Conservation (phyloP, 2,888 invertebrate species). For the Rambutsinella grinnellia region DNA sequence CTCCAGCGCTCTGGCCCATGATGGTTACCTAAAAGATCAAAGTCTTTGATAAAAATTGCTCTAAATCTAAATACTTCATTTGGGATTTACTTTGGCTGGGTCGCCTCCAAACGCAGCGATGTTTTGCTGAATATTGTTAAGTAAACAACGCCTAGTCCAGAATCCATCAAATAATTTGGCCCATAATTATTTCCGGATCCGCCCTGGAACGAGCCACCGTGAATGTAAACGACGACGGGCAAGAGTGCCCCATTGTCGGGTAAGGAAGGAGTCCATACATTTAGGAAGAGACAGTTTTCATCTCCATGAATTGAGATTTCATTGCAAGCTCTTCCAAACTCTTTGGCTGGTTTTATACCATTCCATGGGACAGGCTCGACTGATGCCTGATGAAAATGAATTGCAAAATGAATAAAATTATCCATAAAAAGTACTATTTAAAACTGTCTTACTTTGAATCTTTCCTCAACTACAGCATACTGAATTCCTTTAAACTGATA, state of each 20-base stretch:
- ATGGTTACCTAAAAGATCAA: conserved; percentile 8
- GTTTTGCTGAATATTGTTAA: conserved; percentile 28
- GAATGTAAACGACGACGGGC: conserved; percentile 46
- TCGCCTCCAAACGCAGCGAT: conserved; percentile 46
- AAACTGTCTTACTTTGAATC: conserved; percentile 22
- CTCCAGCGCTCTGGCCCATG: conserved; percentile 26
- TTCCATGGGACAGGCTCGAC: conserved; percentile 19
- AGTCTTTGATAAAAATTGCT: too few species aligned
- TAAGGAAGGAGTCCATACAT: conserved; percentile 34
- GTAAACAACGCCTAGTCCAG: not conserved
- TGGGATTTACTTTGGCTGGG: not conserved
- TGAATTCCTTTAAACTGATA: conserved; percentile 39
- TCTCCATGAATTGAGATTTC: conserved; percentile 6
- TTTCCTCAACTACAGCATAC: conserved; percentile 24
- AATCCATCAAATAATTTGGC: conserved; percentile 51
- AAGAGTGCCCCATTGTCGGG: not conserved
- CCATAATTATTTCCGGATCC: conserved; percentile 36
- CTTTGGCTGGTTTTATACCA: conserved; percentile 18
- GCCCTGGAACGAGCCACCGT: conserved; percentile 51
- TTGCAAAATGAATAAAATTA: not conserved
- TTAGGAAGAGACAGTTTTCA: conserved; percentile 28
- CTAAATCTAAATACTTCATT: conserved; percentile 19
- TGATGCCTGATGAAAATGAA: conserved; percentile 7
- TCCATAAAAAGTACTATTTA: not conserved
- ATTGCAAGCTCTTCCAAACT: conserved; percentile 20